phyloP scores from a whole-genome alignment of 2,888 invertebrate species.

The Amiota mariae region DNA sequence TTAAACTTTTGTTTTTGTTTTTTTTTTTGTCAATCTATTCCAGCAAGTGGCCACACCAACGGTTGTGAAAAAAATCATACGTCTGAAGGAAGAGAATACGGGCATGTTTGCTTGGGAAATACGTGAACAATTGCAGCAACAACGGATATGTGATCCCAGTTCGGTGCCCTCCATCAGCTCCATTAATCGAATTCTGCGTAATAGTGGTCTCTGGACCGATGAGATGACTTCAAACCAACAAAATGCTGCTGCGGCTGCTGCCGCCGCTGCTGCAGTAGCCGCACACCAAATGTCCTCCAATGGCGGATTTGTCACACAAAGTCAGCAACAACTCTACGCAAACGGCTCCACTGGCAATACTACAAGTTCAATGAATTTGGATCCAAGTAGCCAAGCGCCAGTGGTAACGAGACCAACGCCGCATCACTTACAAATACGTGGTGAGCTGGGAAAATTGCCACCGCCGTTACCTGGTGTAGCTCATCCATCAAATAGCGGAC shows the following conservation, averaged over 20 bases:
- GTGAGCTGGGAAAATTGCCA: slow-evolving; percentile 19
- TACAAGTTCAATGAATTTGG: neutral
- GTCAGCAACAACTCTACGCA: slow-evolving; percentile 33
- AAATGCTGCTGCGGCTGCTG: slow-evolving; percentile 68
- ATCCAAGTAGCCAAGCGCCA: neutral
- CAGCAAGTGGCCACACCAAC: slow-evolving; percentile 98
- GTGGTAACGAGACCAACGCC: slow-evolving; percentile 16
- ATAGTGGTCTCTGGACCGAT: slow-evolving; percentile 88
- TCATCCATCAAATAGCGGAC: slow-evolving; percentile 34
- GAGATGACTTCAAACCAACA: slow-evolving; percentile 74
- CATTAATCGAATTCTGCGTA: slow-evolving; percentile 92
- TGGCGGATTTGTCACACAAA: slow-evolving; percentile 42
- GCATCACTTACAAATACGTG: slow-evolving; percentile 14
- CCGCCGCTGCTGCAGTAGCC: slow-evolving; percentile 54
- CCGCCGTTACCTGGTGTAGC: slow-evolving; percentile 19
- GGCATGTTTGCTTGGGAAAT: slow-evolving; percentile 99
- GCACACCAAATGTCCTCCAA: slow-evolving; percentile 48
- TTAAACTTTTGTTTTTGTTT: neutral
- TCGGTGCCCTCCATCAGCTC: slow-evolving; percentile 95
- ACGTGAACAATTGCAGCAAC: slow-evolving; percentile 89
- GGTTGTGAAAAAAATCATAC: slow-evolving; percentile 94
- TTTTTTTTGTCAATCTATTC: slow-evolving; percentile 69
- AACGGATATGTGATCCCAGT: slow-evolving; percentile 92
- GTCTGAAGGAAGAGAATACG: slow-evolving; percentile 95
- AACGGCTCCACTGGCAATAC: neutral